These are phyloP conservation scores for Oreocharis arfaki DNA, from an alignment of 2,113 vertebrate species.

Conservation along the genomic window DNA sequence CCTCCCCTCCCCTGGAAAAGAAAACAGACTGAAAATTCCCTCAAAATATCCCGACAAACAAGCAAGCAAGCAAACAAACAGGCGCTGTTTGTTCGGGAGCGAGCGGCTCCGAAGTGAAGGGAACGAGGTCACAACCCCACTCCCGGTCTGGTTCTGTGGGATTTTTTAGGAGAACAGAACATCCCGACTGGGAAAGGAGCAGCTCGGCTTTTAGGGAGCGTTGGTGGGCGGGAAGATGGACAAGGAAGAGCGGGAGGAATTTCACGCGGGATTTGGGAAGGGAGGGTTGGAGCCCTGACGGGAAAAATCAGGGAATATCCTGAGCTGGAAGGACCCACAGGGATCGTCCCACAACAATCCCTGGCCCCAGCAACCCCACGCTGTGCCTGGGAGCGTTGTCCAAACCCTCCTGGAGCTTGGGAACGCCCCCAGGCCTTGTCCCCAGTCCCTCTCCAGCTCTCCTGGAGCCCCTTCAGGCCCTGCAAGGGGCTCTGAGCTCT, in stretches of 20 bases:
- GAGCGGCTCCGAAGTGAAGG: neutral
- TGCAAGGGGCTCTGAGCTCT: neutral
- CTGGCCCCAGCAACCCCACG: neutral
- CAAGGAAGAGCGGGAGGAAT: neutral
- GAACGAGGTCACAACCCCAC: neutral
- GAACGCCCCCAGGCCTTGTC: neutral
- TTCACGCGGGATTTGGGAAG: neutral
- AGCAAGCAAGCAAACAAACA: neutral
- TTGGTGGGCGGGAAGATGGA: neutral
- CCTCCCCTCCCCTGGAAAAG: neutral
- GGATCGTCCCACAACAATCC: neutral
- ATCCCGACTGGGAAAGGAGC: neutral
- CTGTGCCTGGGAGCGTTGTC: neutral
- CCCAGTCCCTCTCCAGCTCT: neutral
- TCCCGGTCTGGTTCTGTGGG: neutral
- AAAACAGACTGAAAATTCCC: neutral
- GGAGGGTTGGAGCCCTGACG: neutral
- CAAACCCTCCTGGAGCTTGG: neutral
- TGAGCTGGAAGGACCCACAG: neutral
- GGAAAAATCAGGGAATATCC: neutral
- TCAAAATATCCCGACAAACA: neutral
- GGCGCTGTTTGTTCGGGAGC: neutral
- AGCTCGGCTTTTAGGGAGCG: neutral
- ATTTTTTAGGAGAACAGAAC: neutral
- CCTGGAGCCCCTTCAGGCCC: neutral